Conservation (phyloP, 2,113 vertebrate genomes). For the Phrynosoma platyrhinos region DNA sequence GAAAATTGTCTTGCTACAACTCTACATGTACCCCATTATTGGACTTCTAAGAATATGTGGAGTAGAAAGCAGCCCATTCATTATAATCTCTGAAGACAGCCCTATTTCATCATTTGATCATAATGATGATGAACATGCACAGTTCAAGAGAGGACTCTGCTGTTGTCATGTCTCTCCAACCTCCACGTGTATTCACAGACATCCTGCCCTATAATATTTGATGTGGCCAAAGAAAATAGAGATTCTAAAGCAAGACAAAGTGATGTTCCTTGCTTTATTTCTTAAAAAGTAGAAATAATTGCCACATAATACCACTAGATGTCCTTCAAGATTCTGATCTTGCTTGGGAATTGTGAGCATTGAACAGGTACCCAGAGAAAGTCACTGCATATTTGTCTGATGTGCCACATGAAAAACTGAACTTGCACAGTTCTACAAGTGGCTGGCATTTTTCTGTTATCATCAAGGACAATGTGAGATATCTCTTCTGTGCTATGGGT, state of each 20-base stretch:
- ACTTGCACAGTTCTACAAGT: background rate
- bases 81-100: no score
- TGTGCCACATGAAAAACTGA: background rate
- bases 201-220: background rate
- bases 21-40: background rate
- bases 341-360: constrained; percentile 6
- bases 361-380: background rate
- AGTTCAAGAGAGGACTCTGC: background rate
- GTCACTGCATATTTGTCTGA: background rate
- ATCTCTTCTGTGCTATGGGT: background rate
- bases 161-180: background rate
- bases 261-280: background rate
- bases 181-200: background rate
- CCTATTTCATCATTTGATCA: background rate
- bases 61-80: background rate
- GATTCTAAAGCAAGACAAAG: background rate
- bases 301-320: constrained; percentile 60
- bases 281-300: background rate
- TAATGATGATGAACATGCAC: background rate
- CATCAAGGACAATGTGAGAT: background rate
- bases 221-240: background rate
- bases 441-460: background rate
- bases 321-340: constrained; percentile 65
- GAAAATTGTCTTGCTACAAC: no score
- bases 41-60: background rate